Conservation (phyloP, 2,888 invertebrate genomes). For the Lycocerus yunnanus region DNA sequence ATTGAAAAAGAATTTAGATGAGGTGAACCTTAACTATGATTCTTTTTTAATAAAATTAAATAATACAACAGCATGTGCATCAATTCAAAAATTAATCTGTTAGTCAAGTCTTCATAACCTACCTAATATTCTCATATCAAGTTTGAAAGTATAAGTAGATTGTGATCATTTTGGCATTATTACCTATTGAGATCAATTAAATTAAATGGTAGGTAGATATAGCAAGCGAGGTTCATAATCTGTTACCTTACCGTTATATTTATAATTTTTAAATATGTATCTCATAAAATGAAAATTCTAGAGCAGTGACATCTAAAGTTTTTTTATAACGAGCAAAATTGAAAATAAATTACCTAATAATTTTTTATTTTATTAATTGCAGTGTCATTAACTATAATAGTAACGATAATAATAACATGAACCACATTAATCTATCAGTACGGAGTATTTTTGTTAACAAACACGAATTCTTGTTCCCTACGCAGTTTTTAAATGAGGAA, state of each 20-base stretch:
- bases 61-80: too few relatives aligned
- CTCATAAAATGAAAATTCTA: not conserved
- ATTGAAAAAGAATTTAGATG: too few relatives aligned
- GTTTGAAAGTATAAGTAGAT: not conserved
- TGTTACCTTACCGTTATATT: not conserved
- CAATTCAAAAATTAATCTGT: not conserved
- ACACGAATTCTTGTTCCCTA: not conserved
- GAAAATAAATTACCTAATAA: not conserved
- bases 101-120: not conserved
- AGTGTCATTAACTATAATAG: not conserved
- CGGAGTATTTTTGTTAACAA: not conserved
- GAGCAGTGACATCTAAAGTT: not conserved
- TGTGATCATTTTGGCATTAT: not conserved
- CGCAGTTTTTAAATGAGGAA: not conserved
- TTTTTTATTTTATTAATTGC: not conserved
- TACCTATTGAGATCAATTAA: not conserved
- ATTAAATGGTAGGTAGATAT: not conserved
- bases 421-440: not conserved
- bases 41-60: too few relatives aligned
- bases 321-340: not conserved
- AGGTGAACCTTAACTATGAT: too few relatives aligned
- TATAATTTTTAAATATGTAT: not conserved
- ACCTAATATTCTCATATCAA: not conserved
- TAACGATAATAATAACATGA: not conserved
- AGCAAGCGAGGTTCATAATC: not conserved